phyloP scores from a whole-genome alignment of 2,888 invertebrate genomes.

The Cremastobaeus sp. region DNA sequence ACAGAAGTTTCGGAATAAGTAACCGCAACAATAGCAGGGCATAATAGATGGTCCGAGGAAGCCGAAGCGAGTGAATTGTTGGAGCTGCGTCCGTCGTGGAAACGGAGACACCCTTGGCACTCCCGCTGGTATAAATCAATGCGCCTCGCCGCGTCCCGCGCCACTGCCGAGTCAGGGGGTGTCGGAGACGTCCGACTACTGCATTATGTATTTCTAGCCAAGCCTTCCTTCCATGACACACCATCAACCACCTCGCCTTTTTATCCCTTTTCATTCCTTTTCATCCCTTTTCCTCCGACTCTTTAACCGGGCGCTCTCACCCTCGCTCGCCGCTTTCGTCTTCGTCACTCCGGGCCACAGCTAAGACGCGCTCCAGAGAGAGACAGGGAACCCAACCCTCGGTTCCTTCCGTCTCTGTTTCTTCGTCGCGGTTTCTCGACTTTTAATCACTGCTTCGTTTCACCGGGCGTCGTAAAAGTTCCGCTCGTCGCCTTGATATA shows the following conservation, averaged over 20 bases:
- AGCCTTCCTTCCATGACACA: constrained; percentile 63
- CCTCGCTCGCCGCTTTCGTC: not conserved
- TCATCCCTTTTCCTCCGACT: constrained; percentile 61
- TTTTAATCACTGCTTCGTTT: constrained; percentile 69
- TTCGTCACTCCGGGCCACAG: not conserved
- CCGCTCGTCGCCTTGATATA: constrained; percentile 44
- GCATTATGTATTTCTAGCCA: constrained; percentile 78
- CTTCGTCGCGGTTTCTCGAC: constrained; percentile 59
- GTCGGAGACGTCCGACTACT: constrained; percentile 78
- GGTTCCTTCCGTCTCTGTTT: constrained; percentile 34
- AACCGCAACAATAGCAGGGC: constrained; percentile 75
- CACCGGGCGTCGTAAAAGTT: constrained; percentile 56
- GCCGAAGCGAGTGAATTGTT: constrained; percentile 77
- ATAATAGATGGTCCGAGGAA: constrained; percentile 76
- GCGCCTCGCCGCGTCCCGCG: constrained; percentile 68
- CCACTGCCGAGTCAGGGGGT: constrained; percentile 74
- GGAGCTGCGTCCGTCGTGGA: constrained; percentile 72
- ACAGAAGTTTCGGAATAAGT: constrained; percentile 66
- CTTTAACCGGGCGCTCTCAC: constrained; percentile 44
- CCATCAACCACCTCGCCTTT: constrained; percentile 67
- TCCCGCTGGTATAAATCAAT: constrained; percentile 76
- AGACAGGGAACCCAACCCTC: not conserved
- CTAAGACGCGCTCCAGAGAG: not conserved
- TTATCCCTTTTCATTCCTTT: constrained; percentile 62
- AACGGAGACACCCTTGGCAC: constrained; percentile 73